Base-by-base conservation (phyloP, 1,140 invertebrate species). In the Mercenaria mercenaria region DNA sequence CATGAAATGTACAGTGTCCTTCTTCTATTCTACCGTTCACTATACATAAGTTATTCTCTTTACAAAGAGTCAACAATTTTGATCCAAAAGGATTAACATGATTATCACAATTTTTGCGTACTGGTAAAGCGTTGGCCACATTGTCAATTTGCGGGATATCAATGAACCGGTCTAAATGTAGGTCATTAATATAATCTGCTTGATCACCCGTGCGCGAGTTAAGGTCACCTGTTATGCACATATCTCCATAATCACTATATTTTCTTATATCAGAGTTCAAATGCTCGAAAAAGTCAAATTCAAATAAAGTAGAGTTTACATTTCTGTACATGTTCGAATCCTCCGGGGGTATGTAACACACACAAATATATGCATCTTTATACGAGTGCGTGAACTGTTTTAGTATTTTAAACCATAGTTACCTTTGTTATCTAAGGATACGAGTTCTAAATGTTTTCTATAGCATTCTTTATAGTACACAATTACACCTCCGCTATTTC, bases 401-500 rank as follows among this genome's bases (percentile, higher is more conserved):
- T n/a, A 20, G 18, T 1, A 76, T 2, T 76, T 76, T 37, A 43
- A 39, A 76, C 72, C 72, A 76, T 20, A 76, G 1, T 32, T 41
- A 15, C 72, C 72, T 43, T 76, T 76, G 2, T 37, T 10, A 43
- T 76, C n/a, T 39, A 76, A 2, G 18, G 1, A 32, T 0, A 39
- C 43, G 15, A 76, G 0, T 23, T 56, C 50, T 43, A 80, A 37
- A 34, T 59, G 10, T 52, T 37, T 41, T 52, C 13, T 50, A 34
- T 26, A 56, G 29, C 18, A 32, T 6, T 23, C 26, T 83, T 83
- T 83, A 37, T 37, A 83, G 41, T 61, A 84, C 18, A 84, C 59
- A 84, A 72, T 47, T 32, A 84, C 82, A 84, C 82, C 82, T 10
- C 80, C 80, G 37, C 80, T 82, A 56, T 82, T 34, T 11, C 80